phyloP scores from a whole-genome alignment of 2,888 invertebrate genomes.

The Ceriagrion tenellum region DNA sequence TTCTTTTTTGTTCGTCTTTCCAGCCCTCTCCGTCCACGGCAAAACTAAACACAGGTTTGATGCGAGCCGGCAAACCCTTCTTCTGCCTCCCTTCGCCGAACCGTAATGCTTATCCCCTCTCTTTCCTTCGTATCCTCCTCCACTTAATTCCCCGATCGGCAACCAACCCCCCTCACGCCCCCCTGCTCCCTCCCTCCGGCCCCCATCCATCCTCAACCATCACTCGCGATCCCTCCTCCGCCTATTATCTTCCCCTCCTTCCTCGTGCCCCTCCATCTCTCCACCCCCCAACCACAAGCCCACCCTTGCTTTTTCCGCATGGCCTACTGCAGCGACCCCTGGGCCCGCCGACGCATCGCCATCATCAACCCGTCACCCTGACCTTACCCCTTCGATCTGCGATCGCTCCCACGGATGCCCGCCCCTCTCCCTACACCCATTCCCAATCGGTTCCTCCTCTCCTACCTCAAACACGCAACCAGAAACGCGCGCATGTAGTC shows the following conservation, averaged over 20 bases:
- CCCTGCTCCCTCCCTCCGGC: neutral
- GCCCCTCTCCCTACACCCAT: neutral
- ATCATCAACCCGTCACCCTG: conserved; percentile 57
- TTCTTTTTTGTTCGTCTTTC: neutral
- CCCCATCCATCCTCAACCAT: neutral
- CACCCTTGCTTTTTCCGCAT: neutral
- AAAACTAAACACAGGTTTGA: conserved; percentile 51
- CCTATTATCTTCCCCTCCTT: neutral
- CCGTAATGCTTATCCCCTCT: neutral
- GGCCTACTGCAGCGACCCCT: conserved; percentile 23
- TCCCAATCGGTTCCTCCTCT: neutral
- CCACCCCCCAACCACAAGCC: neutral
- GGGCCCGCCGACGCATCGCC: neutral
- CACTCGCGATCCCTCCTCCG: neutral
- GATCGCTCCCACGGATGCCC: neutral
- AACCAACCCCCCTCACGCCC: neutral
- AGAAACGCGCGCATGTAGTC: too few relatives aligned
- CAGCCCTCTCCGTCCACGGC: neutral
- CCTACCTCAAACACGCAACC: neutral
- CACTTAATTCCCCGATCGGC: conserved; percentile 53
- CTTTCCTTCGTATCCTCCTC: neutral
- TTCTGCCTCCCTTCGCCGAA: conserved; percentile 43
- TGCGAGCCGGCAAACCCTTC: conserved; percentile 31
- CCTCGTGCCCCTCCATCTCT: neutral
- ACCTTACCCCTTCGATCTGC: conserved; percentile 53